Evolutionary conservation across 2,797 vertebrate species (phyloP), one percentile per base, ranked within the genome.

Genomic region (Gallirallus australis): DNA sequence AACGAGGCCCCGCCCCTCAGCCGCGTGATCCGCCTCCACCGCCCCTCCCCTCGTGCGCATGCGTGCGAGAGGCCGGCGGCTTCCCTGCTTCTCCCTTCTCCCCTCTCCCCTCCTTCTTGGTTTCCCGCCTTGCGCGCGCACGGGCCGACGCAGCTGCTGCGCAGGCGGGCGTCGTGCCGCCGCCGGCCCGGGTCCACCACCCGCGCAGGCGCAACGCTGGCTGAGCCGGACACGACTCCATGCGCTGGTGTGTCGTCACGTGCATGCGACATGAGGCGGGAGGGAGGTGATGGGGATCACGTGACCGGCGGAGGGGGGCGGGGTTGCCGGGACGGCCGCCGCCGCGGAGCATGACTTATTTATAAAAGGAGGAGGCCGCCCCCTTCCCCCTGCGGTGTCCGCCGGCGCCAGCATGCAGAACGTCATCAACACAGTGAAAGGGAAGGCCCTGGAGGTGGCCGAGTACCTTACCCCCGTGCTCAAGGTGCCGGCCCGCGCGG

Each of bases 351-450:
- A 18, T 42, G 42, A 42, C 17, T 42, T 42, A 42, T 42, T 18
- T 42, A 42, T 42, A 42, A 18, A 18, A 42, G 17, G 42, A 42
- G 42, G 42, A 42, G 42, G 42, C 42, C 42, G 42, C 42, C 42
- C 42, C 42, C 42, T 42, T 42, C 42, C 42, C 7, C 42, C 18
- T 18, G 42, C 42, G 17, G 42, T 42, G 37, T 30, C n/a, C 9
- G 85, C 50, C 78, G 94, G 93, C 81, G 94, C 93, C 88, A 53
- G 84, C 73, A 99, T 99, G 99, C 99, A 99, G 98, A 99, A 98
- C 98, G 98, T 99, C 42, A 99, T 99, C 82, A 99, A 99, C 98
- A 98, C 99, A 7, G 99, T 99, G 96, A 99, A 99, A 91, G 99
- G 99, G 77, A 99, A 99, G 76, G 99, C 99, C 4, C 98, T 99